These are phyloP conservation scores for Dendrolimus houi DNA, from an alignment of 2,888 invertebrate genomes.

Conservation along the genomic window DNA sequence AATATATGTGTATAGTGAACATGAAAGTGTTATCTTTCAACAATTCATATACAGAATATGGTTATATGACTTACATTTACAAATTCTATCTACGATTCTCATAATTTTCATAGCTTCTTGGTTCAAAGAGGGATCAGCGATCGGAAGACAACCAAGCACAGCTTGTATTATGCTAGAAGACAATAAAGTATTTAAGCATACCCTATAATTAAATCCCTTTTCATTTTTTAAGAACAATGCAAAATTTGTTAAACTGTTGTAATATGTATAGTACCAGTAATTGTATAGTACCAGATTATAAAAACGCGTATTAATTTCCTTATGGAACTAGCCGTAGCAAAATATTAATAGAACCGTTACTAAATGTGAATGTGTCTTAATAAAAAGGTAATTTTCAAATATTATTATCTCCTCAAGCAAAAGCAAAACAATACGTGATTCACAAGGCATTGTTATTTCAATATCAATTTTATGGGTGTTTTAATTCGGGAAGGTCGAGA, in stretches of 20 bases:
- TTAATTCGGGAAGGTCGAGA: too few relatives aligned
- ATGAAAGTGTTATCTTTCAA: too few relatives aligned
- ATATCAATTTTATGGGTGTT: too few relatives aligned
- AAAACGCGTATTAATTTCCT: not conserved
- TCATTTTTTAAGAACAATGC: too few relatives aligned
- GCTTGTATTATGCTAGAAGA: slow-evolving; percentile 83
- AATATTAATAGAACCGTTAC: not conserved
- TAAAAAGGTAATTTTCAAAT: not conserved
- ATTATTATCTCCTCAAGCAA: not conserved
- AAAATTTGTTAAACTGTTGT: too few relatives aligned
- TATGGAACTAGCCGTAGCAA: not conserved
- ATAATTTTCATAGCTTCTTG: slow-evolving; percentile 83
- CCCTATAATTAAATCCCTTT: not conserved
- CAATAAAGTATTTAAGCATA: not conserved
- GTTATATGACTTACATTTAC: slow-evolving; percentile 76
- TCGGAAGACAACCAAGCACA: slow-evolving; percentile 80
- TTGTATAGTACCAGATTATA: too few relatives aligned
- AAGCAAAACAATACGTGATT: not conserved
- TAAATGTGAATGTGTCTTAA: not conserved
- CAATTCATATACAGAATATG: not conserved
- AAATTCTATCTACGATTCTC: slow-evolving; percentile 79
- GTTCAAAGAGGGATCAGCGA: slow-evolving; percentile 80
- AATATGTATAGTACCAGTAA: too few relatives aligned
- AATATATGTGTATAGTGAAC: too few relatives aligned
- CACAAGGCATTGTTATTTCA: too few relatives aligned